Evolutionary conservation across 2,797 vertebrate species (phyloP).

Genomic region (Meda fulgida): DNA sequence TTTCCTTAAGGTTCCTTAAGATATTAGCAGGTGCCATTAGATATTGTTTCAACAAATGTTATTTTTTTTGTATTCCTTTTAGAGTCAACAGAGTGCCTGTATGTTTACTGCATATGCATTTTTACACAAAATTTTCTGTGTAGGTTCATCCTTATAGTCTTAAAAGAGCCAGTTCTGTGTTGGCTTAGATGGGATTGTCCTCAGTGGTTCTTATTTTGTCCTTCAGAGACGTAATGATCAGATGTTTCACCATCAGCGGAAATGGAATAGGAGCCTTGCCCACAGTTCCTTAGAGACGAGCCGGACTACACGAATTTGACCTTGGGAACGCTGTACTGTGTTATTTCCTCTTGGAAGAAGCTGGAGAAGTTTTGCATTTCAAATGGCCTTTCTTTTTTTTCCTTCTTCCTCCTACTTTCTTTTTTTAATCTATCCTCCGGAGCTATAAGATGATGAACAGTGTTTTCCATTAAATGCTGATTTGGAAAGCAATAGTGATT

Average conservation of each 20-base stretch:
- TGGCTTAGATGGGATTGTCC: conserved; percentile 22
- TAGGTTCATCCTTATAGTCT: not conserved
- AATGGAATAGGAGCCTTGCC: conserved; percentile 50
- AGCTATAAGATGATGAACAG: not conserved
- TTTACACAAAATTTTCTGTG: not conserved
- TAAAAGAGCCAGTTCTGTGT: not conserved
- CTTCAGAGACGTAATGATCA: conserved; percentile 46
- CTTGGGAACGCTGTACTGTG: conserved; percentile 48
- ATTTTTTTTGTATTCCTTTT: not conserved
- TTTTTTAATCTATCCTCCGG: not conserved
- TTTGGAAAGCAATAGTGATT: not conserved
- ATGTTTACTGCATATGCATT: not conserved
- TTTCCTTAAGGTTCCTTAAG: not conserved
- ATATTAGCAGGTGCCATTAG: not conserved
- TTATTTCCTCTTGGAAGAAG: conserved; percentile 38
- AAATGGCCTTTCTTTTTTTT: conserved; percentile 16
- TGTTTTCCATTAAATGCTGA: not conserved
- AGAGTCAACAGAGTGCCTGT: not conserved
- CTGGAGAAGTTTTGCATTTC: conserved; percentile 34
- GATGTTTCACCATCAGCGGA: conserved; percentile 29
- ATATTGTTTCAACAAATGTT: not conserved
- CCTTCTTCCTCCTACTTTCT: not conserved
- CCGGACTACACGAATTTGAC: conserved; percentile 39
- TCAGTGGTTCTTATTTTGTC: conserved; percentile 31
- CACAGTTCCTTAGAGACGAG: conserved; percentile 33